Conservation (phyloP, 1,140 invertebrate genomes). For the Maniola jurtina region DNA sequence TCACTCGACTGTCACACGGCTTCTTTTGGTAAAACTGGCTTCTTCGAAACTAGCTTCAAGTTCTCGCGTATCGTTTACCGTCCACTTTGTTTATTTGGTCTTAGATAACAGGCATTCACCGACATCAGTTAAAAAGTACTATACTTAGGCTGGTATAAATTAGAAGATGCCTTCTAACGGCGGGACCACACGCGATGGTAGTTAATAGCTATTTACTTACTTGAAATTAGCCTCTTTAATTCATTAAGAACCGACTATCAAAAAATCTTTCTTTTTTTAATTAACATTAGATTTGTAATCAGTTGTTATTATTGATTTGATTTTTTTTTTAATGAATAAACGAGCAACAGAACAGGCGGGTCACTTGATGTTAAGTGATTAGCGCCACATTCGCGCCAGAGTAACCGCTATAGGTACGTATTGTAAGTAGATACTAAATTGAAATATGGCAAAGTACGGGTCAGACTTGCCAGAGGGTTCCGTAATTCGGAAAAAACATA, state of each 20-base stretch:
- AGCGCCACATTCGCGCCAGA: too few species aligned
- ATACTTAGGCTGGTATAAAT: conserved; percentile 48
- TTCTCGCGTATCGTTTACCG: too few species aligned
- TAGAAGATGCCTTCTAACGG: conserved; percentile 56
- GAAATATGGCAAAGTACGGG: too few species aligned
- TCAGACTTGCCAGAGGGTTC: too few species aligned
- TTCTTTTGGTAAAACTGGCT: too few species aligned
- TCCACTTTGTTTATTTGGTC: neutral
- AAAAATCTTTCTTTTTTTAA: neutral
- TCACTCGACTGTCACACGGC: too few species aligned
- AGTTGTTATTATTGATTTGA: conserved; percentile 8
- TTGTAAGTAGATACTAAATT: too few species aligned
- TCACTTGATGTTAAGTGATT: neutral
- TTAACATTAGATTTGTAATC: conserved; percentile 6
- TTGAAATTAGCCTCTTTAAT: conserved; percentile 43
- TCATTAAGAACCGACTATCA: conserved; percentile 26
- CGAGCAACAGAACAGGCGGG: too few species aligned
- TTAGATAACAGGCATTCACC: conserved; percentile 18
- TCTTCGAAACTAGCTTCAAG: too few species aligned
- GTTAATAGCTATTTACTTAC: conserved; percentile 28
- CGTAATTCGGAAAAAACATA: too few species aligned
- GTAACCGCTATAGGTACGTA: too few species aligned
- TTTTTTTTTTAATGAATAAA: neutral
- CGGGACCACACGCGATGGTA: conserved; percentile 56
- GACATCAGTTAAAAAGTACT: conserved; percentile 44